A percentile compares a stretch with the other conserved stretches of the same genome.
phyloP scores from a whole-genome alignment of 53 echinoderm and acorn worm species.

The Astropecten irregularis region DNA sequence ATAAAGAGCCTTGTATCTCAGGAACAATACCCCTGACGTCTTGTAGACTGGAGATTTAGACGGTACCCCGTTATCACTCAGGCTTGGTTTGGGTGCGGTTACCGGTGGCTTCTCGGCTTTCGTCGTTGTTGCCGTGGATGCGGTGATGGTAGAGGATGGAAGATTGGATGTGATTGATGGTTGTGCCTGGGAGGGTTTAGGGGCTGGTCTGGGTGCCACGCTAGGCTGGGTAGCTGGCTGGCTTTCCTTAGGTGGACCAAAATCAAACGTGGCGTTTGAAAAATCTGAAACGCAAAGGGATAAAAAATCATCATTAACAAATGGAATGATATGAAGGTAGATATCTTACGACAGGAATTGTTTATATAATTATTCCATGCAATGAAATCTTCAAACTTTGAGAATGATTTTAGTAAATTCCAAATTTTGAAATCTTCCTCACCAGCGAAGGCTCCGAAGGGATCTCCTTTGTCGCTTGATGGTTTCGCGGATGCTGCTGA shows the following conservation, averaged over 20 bases:
- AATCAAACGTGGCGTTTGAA: slow-evolving; percentile 67
- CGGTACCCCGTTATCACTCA: slow-evolving; percentile 16
- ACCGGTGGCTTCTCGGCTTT: slow-evolving; percentile 50
- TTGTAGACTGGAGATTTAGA: slow-evolving; percentile 1
- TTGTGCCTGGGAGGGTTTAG: not conserved
- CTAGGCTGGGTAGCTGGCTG: slow-evolving; percentile 41
- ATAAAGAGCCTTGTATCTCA: slow-evolving; percentile 77
- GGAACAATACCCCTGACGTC: slow-evolving; percentile 44
- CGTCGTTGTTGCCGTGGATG: slow-evolving; percentile 8
- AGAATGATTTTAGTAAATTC: no score
- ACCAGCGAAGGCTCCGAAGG: slow-evolving; percentile 89
- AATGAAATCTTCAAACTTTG: no score
- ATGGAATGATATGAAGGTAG: no score
- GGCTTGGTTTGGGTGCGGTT: slow-evolving; percentile 37
- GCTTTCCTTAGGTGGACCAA: slow-evolving; percentile 36
- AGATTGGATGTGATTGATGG: not conserved
- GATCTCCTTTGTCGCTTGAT: slow-evolving; percentile 70
- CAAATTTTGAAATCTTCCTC: no score
- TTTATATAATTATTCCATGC: no score
- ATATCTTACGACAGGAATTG: no score
- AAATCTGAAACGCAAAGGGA: slow-evolving; percentile 52
- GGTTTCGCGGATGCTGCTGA: slow-evolving; percentile 26
- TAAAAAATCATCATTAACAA: no score
- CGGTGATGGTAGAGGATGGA: not conserved
- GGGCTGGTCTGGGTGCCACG: slow-evolving; percentile 19